These are phyloP conservation scores for Cyphomyrus plagiostoma DNA, from an alignment of 2,113 vertebrate species.

Conservation along the genomic window DNA sequence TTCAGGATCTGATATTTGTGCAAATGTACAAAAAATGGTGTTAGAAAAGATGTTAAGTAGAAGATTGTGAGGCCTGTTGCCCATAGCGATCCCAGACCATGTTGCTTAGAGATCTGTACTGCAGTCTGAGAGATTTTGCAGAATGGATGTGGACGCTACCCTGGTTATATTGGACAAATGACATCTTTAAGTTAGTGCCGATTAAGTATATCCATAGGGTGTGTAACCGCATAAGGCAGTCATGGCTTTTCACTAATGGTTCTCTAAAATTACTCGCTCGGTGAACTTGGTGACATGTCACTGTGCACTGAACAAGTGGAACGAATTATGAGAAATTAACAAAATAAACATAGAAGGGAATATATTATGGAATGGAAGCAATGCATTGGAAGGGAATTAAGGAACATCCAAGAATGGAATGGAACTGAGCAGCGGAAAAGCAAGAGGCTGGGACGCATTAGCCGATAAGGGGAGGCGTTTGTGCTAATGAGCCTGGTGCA, in stretches of 20 bases:
- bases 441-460: neutral
- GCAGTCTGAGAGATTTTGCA: neutral
- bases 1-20: neutral
- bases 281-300: neutral
- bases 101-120: neutral
- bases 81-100: neutral
- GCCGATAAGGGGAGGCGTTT: too few species aligned
- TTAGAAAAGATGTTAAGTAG: neutral
- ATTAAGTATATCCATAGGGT: neutral
- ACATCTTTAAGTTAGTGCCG: neutral
- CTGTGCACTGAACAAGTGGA: neutral
- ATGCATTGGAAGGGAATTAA: neutral
- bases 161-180: neutral
- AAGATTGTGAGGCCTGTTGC: neutral
- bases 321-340: neutral
- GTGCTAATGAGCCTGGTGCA: neutral
- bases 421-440: neutral
- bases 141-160: neutral
- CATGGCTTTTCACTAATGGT: neutral
- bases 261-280: neutral
- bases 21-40: neutral
- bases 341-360: neutral
- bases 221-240: neutral
- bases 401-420: neutral
- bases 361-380: neutral